Conservation (phyloP, 2,888 invertebrate genomes). For the Pseudococcus jackbeardsleyi region DNA sequence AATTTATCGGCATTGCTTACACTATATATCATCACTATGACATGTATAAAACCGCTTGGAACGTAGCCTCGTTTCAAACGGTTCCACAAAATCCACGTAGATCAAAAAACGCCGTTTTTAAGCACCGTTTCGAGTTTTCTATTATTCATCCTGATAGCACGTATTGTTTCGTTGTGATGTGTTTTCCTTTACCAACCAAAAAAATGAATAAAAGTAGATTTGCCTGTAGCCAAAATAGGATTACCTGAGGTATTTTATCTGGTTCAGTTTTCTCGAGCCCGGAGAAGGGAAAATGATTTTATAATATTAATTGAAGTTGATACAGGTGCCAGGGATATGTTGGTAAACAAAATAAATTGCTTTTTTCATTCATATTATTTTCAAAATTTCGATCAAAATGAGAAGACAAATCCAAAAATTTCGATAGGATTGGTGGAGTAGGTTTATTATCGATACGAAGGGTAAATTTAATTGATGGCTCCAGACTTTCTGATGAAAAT, state of each 20-base stretch:
- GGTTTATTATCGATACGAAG: too few relatives aligned
- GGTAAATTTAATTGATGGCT: too few relatives aligned
- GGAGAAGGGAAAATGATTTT: too few relatives aligned
- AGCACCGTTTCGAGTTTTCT: not conserved
- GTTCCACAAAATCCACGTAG: not conserved
- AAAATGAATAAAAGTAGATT: not conserved
- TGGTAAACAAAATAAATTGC: too few relatives aligned
- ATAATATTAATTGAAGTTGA: too few relatives aligned
- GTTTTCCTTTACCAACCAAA: not conserved
- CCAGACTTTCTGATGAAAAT: too few relatives aligned
- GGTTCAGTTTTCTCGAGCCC: not conserved
- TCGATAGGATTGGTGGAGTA: too few relatives aligned
- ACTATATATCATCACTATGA: not conserved
- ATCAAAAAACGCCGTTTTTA: conserved; percentile 9
- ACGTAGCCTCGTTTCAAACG: not conserved
- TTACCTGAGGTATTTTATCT: not conserved
- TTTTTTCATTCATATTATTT: too few relatives aligned
- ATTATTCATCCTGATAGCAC: not conserved
- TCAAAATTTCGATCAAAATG: too few relatives aligned
- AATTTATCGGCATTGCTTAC: conserved; percentile 10
- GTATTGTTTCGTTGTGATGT: not conserved
- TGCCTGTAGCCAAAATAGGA: not conserved
- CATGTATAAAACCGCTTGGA: conserved; percentile 10
- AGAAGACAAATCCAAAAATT: too few relatives aligned
- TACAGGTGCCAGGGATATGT: too few relatives aligned